A percentile compares a stretch with the other conserved stretches of the same genome.
Conservation (phyloP, 2,113 vertebrate genomes). For the Phylloscopus trochilus region DNA sequence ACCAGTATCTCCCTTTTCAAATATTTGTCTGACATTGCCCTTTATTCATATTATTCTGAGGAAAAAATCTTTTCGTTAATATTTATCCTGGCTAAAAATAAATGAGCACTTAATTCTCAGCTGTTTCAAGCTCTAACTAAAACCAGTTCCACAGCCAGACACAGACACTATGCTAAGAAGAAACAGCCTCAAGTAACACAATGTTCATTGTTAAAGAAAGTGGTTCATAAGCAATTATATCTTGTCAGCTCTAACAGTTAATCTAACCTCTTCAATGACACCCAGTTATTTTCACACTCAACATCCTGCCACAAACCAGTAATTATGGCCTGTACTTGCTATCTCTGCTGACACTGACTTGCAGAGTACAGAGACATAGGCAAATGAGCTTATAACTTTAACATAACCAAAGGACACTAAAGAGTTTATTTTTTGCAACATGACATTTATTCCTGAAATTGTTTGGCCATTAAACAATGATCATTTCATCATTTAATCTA, state of each 20-base stretch:
- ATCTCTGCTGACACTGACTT: conserved; percentile 10
- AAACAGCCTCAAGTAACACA: conserved; percentile 35
- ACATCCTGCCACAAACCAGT: conserved; percentile 47
- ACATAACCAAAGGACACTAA: conserved; percentile 34
- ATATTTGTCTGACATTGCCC: conserved; percentile 8
- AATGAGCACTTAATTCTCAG: conserved; percentile 8
- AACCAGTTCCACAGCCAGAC: conserved; percentile 30
- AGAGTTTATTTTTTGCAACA: conserved; percentile 36
- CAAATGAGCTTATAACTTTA: conserved; percentile 56
- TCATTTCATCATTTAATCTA: not conserved
- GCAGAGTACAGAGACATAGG: conserved; percentile 36
- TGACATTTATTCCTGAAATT: conserved; percentile 53
- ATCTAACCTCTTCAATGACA: conserved; percentile 74
- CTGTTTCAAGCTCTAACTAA: conserved; percentile 58
- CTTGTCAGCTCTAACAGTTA: conserved; percentile 72
- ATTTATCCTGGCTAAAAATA: conserved; percentile 39
- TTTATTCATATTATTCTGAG: not conserved
- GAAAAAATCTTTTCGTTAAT: conserved; percentile 18
- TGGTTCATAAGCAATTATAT: conserved; percentile 72
- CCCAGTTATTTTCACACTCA: conserved; percentile 71
- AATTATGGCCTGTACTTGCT: conserved; percentile 56
- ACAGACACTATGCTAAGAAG: conserved; percentile 17
- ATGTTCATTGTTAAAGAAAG: conserved; percentile 49
- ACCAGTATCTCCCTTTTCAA: not conserved
- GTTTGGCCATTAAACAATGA: conserved; percentile 25